Base-by-base conservation (phyloP, 2,113 vertebrate species). In the Dipodomys stephensi region DNA sequence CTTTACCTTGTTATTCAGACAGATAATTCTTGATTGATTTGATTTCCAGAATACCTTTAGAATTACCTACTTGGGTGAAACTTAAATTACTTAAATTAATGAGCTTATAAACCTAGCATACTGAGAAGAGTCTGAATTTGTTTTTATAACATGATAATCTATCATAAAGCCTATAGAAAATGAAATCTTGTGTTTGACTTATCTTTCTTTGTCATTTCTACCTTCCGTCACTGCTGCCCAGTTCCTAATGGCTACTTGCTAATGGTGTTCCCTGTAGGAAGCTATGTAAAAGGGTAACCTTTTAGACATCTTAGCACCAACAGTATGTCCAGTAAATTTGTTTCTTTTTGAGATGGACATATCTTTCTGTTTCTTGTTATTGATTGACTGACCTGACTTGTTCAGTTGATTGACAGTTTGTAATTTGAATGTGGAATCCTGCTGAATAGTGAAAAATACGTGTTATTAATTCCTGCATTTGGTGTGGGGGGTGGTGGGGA, bases 41-140 rank as follows among this genome's bases (percentile, higher is more conserved):
- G 12, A 46, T 35, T 95, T 92, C 72, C 84, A 92, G 57, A 72
- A 11, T 77, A 73, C 35, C 73, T 76, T 87, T 77, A 83, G 39
- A 57, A 22, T 83, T 80, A 64, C 39, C 62, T 74, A 16, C 78
- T 57, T 92, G 3, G 93, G 6, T 81, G 23, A 57, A 69, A 15
- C 13, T 39, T 39, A 39, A 39, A 39, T 89, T 77, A 46, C 67
- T 87, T 82, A 46, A 78, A 82, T 81, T 65, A 78, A 5, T 91
- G 80, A 93, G 19, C 77, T 79, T 57, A 87, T 35, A 88, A 73
- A 82, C 87, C 90, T 76, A 49, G 71, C n/a, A 62, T 32, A 35
- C 30, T 84, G 76, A 82, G 64, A 88, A 82, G 87, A 27, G 18
- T 84, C 18, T 91, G 15, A 46, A 87, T 89, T 93, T 91, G 64